phyloP scores from a whole-genome alignment of 1,140 invertebrate species.

The Chironomus striatipennis region DNA sequence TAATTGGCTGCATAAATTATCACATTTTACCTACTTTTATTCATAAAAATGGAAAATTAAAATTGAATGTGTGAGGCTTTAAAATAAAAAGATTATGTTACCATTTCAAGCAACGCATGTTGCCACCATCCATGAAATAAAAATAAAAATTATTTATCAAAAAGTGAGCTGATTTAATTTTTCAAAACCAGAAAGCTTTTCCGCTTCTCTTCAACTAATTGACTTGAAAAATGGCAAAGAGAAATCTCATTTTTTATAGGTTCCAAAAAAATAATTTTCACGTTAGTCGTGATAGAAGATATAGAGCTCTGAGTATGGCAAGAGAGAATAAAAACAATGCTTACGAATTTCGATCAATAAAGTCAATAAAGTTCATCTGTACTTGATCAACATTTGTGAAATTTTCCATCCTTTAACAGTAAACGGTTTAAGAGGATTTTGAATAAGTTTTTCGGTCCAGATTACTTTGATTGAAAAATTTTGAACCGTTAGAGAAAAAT shows the following conservation, averaged over 20 bases:
- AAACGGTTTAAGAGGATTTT: too few species aligned
- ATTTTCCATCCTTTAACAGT: background rate
- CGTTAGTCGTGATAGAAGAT: background rate
- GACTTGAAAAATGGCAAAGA: background rate
- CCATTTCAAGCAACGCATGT: background rate
- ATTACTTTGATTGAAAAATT: too few species aligned
- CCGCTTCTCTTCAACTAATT: background rate
- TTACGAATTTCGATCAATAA: background rate
- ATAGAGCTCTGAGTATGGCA: background rate
- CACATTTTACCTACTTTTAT: background rate
- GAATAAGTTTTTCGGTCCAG: too few species aligned
- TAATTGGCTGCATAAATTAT: slow-evolving; percentile 23
- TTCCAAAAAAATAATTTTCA: background rate
- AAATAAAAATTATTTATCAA: too few species aligned
- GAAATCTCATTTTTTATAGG: background rate
- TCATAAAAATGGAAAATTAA: background rate
- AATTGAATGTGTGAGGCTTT: background rate
- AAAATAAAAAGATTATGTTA: background rate
- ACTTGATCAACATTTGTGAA: slow-evolving; percentile 13
- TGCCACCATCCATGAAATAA: background rate
- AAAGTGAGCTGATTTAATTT: background rate
- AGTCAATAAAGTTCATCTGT: slow-evolving; percentile 4
- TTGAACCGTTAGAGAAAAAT: too few species aligned
- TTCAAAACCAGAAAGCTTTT: background rate
- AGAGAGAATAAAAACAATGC: background rate